Conservation (phyloP, 2,797 vertebrate genomes). For the Cirrhinus molitorella region DNA sequence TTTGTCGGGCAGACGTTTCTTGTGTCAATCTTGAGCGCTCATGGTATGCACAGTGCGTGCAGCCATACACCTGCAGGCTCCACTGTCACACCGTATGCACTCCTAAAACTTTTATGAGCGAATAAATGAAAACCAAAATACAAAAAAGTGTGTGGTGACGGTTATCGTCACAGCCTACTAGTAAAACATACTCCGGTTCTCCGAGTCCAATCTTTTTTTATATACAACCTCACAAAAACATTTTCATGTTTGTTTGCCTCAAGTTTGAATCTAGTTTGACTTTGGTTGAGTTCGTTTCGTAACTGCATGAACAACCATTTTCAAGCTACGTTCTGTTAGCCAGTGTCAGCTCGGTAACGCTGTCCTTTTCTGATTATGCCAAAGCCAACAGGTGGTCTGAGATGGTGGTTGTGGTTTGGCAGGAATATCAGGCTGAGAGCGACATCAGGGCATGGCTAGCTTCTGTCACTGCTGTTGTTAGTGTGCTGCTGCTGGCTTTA, state of each 20-base stretch:
- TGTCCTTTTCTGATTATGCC: slow-evolving; percentile 34
- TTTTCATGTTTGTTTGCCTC: not conserved
- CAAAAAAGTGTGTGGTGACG: no score
- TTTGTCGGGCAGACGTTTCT: no score
- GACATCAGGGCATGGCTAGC: not conserved
- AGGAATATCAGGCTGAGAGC: not conserved
- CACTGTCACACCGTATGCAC: no score
- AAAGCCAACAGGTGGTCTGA: slow-evolving; percentile 19
- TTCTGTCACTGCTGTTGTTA: slow-evolving; percentile 9
- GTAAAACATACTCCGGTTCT: no score
- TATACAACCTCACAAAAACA: not conserved
- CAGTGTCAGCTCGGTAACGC: slow-evolving; percentile 1
- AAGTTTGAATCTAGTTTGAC: not conserved
- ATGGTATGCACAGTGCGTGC: no score
- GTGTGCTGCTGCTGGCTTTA: slow-evolving; percentile 8
- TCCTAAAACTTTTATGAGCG: no score
- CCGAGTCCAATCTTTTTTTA: not conserved
- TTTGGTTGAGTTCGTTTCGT: not conserved
- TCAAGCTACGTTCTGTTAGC: not conserved
- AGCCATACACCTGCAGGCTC: no score
- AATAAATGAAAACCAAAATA: no score
- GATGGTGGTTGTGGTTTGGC: not conserved
- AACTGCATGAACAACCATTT: not conserved
- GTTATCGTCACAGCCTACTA: no score
- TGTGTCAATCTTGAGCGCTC: no score